Percentiles rank a stretch among this genome's conserved stretches.
Conservation (phyloP, 1,140 invertebrate genomes). For the Paramacrobiotus metropolitanus region DNA sequence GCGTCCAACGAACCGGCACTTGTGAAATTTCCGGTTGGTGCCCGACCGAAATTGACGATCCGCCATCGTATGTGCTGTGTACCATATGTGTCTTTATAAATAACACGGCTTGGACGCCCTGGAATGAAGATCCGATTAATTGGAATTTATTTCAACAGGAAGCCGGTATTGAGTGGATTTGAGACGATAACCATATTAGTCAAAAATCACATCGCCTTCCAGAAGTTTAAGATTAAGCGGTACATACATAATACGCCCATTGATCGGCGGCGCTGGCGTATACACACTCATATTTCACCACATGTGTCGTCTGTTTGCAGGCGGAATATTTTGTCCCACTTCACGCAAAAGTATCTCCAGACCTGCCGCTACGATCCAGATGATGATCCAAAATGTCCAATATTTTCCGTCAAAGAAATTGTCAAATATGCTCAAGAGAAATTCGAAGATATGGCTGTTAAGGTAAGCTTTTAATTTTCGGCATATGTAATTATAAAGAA, state of each 20-base stretch:
- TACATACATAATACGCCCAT: slow-evolving; percentile 7
- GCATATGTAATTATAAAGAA: background rate
- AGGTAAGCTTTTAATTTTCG: background rate
- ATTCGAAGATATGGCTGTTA: background rate
- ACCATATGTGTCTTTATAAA: background rate
- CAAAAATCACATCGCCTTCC: slow-evolving; percentile 23
- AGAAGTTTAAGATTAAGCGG: slow-evolving; percentile 20
- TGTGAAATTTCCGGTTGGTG: slow-evolving; percentile 10
- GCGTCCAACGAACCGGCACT: background rate
- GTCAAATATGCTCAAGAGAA: background rate
- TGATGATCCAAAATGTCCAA: background rate
- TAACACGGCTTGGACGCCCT: background rate
- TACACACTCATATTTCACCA: background rate
- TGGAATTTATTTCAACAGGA: background rate
- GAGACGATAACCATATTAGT: slow-evolving; percentile 7
- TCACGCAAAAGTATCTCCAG: background rate
- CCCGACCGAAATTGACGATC: slow-evolving; percentile 8
- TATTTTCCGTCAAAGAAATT: background rate
- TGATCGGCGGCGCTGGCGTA: background rate
- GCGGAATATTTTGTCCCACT: background rate
- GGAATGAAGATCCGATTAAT: background rate
- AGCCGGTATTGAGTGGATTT: background rate
- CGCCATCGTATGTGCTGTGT: background rate
- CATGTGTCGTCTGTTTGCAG: background rate
- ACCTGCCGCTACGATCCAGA: background rate